Conservation (phyloP, 2,113 vertebrate genomes). For the Condylura cristata region DNA sequence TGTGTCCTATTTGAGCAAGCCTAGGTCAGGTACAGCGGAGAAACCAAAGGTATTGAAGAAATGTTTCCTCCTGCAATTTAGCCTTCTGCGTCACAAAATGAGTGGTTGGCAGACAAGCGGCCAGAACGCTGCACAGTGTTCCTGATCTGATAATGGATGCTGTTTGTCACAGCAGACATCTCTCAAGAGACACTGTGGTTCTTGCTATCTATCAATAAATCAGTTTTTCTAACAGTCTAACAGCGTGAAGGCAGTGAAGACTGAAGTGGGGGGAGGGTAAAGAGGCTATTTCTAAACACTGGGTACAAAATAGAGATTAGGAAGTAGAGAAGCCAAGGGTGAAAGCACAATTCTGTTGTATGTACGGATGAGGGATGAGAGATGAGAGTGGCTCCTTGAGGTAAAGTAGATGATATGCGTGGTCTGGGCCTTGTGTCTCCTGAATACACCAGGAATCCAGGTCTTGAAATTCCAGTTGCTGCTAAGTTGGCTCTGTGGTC, state of each 20-base stretch:
- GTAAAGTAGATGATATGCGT: accelerated
- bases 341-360: background rate
- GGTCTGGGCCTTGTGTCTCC: background rate
- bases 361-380: background rate
- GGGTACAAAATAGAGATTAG: background rate
- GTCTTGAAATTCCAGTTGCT: background rate
- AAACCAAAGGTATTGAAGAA: background rate
- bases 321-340: background rate
- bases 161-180: background rate
- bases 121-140: background rate
- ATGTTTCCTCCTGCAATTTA: background rate
- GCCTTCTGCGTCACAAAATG: background rate
- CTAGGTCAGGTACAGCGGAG: background rate
- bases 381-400: background rate
- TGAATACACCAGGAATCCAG: background rate
- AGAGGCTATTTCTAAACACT: background rate
- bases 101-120: background rate
- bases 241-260: background rate
- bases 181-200: background rate
- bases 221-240: background rate
- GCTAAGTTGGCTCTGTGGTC: background rate
- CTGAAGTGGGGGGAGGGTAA: background rate
- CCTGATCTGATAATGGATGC: background rate
- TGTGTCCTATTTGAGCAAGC: background rate
- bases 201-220: background rate